These are phyloP conservation scores for Hypselothyrea guttata DNA, from an alignment of 2,888 invertebrate species.

Conservation along the genomic window DNA sequence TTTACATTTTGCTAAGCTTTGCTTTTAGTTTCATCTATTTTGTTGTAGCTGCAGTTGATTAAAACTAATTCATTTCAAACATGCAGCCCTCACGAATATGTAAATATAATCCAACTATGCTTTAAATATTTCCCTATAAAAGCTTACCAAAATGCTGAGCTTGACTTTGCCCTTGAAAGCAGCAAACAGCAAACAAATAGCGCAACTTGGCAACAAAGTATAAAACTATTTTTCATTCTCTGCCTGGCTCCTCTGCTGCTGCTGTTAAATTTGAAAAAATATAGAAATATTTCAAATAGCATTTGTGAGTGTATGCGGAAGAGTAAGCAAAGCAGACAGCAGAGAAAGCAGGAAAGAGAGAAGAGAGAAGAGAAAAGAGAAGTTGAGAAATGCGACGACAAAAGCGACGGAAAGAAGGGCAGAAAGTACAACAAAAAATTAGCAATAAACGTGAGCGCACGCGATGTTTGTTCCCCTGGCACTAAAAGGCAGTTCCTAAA, in stretches of 20 bases:
- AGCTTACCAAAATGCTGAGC: too few species aligned
- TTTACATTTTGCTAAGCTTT: too few species aligned
- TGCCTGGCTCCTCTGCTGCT: neutral
- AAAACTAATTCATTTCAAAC: too few species aligned
- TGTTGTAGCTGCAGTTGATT: too few species aligned
- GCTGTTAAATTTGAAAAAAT: neutral
- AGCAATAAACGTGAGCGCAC: conserved; percentile 74
- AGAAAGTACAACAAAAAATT: conserved; percentile 59
- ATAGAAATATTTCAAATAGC: neutral
- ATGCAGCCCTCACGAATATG: too few species aligned
- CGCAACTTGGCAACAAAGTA: neutral
- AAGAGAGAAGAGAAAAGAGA: neutral
- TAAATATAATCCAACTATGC: too few species aligned
- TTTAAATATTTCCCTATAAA: too few species aligned
- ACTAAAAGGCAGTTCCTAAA: neutral
- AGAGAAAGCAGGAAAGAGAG: neutral
- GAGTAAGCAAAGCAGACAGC: too few species aligned
- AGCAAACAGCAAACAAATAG: too few species aligned
- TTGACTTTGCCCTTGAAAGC: too few species aligned
- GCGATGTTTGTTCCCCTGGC: conserved; percentile 49
- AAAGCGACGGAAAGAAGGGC: conserved; percentile 20
- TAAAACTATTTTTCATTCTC: neutral
- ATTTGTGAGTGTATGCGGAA: conserved; percentile 5
- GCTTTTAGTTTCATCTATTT: too few species aligned
- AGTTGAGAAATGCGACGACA: conserved; percentile 17